A percentile compares a stretch with the other conserved stretches of the same genome.
phyloP scores from a whole-genome alignment of 2,888 invertebrate species.

The Amblyjoppa proteus region DNA sequence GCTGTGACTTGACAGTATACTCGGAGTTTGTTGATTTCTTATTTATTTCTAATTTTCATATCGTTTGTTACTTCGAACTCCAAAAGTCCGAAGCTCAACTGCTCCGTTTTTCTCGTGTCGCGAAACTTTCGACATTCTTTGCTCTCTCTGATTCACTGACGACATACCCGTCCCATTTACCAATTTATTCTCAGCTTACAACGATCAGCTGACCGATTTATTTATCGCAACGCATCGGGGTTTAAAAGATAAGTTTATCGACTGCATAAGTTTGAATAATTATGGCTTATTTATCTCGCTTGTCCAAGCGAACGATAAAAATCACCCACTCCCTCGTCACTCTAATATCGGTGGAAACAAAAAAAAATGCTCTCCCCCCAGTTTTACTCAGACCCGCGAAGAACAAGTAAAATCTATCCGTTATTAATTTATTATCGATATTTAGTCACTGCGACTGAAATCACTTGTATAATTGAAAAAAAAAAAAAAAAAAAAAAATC shows the following conservation, averaged over 20 bases:
- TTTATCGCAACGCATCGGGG: constrained; percentile 5
- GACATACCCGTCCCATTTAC: neutral
- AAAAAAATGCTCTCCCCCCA: constrained; percentile 34
- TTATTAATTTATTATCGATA: constrained; percentile 64
- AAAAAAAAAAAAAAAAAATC: constrained; percentile 31
- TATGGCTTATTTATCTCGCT: constrained; percentile 51
- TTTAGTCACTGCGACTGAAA: constrained; percentile 49
- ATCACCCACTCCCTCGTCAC: constrained; percentile 11
- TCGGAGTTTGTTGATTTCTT: neutral
- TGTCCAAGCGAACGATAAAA: constrained; percentile 4
- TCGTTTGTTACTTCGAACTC: constrained; percentile 19
- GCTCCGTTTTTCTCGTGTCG: neutral
- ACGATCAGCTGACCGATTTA: constrained; percentile 5
- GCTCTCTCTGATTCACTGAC: constrained; percentile 29
- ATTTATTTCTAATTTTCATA: neutral
- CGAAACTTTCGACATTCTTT: neutral
- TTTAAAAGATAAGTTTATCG: constrained; percentile 24
- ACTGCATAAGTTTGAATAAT: constrained; percentile 50
- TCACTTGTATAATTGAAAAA: constrained; percentile 19
- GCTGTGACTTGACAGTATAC: constrained; percentile 27
- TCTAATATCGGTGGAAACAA: neutral
- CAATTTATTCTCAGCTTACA: constrained; percentile 27
- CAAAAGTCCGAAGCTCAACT: neutral
- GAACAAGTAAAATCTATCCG: constrained; percentile 47
- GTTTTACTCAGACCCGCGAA: constrained; percentile 34